These are phyloP conservation scores for Larimichthys crocea DNA, from an alignment of 2,113 vertebrate genomes.

Conservation along the genomic window DNA sequence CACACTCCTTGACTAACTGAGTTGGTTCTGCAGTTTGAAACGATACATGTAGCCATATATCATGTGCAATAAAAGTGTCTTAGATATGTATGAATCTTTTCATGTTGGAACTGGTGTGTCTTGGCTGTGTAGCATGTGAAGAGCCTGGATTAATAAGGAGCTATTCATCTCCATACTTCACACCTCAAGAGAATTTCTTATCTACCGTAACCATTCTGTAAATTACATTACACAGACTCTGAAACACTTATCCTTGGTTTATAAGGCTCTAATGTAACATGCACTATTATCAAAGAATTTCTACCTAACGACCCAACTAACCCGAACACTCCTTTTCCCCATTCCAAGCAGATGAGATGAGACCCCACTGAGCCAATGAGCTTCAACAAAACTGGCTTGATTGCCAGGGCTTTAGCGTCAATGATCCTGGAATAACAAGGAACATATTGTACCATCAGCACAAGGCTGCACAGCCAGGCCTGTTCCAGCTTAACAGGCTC, in stretches of 20 bases:
- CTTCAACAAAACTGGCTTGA: conserved; percentile 82
- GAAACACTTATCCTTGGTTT: conserved; percentile 74
- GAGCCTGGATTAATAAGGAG: conserved; percentile 52
- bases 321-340: conserved; percentile 65
- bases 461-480: conserved; percentile 64
- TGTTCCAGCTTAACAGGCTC: conserved; percentile 78
- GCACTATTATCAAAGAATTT: conserved; percentile 78
- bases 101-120: conserved; percentile 23
- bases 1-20: conserved; percentile 2
- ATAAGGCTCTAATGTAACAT: conserved; percentile 78
- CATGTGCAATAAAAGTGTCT: conserved; percentile 51
- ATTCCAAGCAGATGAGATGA: conserved; percentile 72
- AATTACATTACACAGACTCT: conserved; percentile 68
- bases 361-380: conserved; percentile 84
- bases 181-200: conserved; percentile 61
- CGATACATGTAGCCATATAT: conserved; percentile 48
- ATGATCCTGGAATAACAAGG: conserved; percentile 87
- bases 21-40: conserved; percentile 28
- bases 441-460: conserved; percentile 83
- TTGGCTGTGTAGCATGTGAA: conserved; percentile 43
- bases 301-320: conserved; percentile 80
- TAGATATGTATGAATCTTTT: conserved; percentile 33
- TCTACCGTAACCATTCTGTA: conserved; percentile 63
- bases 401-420: conserved; percentile 81
- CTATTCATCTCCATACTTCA: conserved; percentile 66